A percentile compares a stretch with the other conserved stretches of the same genome.
phyloP scores from a whole-genome alignment of 37 sponge, comb jelly and placozoan species.

The Aphrocallistes beatrix region DNA sequence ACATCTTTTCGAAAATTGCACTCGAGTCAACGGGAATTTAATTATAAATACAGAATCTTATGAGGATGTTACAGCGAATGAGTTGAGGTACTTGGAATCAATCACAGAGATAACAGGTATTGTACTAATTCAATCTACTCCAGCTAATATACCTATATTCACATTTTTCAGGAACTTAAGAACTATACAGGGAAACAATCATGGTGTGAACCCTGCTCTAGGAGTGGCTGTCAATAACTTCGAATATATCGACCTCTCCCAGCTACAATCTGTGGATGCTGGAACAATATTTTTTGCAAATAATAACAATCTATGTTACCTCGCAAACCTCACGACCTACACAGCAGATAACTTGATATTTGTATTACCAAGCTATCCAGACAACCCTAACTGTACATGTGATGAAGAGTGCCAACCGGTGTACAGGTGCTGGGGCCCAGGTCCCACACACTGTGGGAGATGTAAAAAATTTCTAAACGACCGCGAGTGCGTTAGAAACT shows the following conservation, averaged over 20 bases:
- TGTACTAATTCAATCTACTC: not conserved
- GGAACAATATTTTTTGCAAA: not conserved
- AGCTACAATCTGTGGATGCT: not conserved
- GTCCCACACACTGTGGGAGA: constrained; percentile 42
- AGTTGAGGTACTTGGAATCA: not conserved
- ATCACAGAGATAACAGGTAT: not conserved
- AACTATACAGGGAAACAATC: not conserved
- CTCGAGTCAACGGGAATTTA: not conserved
- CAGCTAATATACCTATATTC: not conserved
- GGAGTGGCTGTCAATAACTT: not conserved
- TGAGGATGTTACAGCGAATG: not conserved
- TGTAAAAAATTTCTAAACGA: constrained; percentile 39
- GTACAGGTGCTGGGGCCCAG: constrained; percentile 48
- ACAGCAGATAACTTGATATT: not conserved
- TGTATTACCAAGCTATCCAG: not conserved
- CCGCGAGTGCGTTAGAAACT: constrained; percentile 34
- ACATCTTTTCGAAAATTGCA: not conserved
- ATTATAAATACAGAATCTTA: not conserved
- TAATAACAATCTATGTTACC: not conserved
- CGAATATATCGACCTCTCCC: constrained; percentile 2
- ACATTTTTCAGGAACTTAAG: not conserved
- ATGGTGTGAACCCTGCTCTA: not conserved
- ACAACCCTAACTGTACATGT: constrained; percentile 27
- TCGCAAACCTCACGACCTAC: not conserved
- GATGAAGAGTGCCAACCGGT: constrained; percentile 38